Evolutionary conservation across 1,140 invertebrate genomes (phyloP).

Genomic region (Drosophila nannoptera): DNA sequence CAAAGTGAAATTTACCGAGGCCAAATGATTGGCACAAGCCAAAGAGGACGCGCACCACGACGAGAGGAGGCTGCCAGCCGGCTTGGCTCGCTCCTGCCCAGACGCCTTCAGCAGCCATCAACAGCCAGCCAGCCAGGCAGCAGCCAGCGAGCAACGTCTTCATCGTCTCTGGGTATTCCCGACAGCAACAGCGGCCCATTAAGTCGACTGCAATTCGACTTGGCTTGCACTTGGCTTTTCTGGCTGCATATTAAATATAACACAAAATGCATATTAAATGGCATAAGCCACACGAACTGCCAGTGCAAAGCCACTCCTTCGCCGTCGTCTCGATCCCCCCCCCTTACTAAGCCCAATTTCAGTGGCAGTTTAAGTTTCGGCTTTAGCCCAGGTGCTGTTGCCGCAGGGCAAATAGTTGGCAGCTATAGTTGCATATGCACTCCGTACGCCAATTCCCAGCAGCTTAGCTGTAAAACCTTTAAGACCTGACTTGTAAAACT

Average conservation of each 20-base stretch:
- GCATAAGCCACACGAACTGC: conserved; percentile 69
- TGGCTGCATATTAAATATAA: conserved; percentile 77
- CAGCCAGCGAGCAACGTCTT: conserved; percentile 13
- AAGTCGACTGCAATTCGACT: conserved; percentile 68
- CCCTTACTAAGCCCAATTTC: neutral
- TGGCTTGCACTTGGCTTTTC: conserved; percentile 48
- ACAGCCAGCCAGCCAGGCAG: neutral
- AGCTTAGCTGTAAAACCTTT: conserved; percentile 74
- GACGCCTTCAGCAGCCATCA: conserved; percentile 38
- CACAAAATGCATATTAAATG: conserved; percentile 79
- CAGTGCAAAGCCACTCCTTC: conserved; percentile 11
- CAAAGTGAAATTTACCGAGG: conserved; percentile 63
- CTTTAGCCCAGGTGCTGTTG: conserved; percentile 20
- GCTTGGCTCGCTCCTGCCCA: conserved; percentile 32
- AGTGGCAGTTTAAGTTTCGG: conserved; percentile 1
- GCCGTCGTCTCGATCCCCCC: too few species aligned
- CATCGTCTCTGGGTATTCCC: conserved; percentile 53
- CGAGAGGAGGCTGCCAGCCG: neutral
- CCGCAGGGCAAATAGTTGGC: conserved; percentile 14
- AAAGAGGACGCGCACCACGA: conserved; percentile 13
- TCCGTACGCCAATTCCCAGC: conserved; percentile 36
- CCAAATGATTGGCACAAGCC: conserved; percentile 36
- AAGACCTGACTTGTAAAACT: conserved; percentile 75
- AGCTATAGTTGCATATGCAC: conserved; percentile 6
- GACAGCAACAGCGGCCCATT: conserved; percentile 64